phyloP scores from a whole-genome alignment of 2,797 vertebrate genomes.

The Poecilia velifera region DNA sequence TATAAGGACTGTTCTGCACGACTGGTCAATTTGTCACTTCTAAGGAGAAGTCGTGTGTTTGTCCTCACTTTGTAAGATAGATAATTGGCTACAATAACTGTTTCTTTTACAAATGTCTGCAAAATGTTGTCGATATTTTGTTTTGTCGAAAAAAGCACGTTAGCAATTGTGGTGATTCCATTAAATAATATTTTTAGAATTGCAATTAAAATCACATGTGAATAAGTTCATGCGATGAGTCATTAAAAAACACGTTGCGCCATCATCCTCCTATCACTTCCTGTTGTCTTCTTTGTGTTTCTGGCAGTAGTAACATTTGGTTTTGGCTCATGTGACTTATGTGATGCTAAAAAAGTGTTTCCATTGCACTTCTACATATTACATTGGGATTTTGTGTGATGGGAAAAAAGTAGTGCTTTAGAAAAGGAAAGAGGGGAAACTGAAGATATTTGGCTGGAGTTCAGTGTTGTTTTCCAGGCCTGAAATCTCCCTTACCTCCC shows the following conservation, averaged over 20 bases:
- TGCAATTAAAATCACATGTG: no score
- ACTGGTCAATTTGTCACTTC: slow-evolving; percentile 8
- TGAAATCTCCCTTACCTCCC: no score
- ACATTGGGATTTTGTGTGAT: background rate
- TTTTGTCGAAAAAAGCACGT: no score
- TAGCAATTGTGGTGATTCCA: no score
- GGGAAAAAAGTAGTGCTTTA: background rate
- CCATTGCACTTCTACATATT: background rate
- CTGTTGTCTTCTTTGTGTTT: background rate
- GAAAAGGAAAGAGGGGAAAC: background rate
- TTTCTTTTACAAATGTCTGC: no score
- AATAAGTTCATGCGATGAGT: no score
- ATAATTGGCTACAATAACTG: no score
- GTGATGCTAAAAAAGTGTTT: background rate
- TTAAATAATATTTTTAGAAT: no score
- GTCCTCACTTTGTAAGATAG: background rate
- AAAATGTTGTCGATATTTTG: no score
- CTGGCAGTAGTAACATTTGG: background rate
- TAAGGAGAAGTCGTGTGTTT: background rate
- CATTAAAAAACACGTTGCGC: no score
- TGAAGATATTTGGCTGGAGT: background rate
- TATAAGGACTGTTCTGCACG: slow-evolving; percentile 10
- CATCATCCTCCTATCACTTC: background rate
- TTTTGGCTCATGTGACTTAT: no score
- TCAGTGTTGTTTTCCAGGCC: background rate